A percentile compares a stretch with the other conserved stretches of the same genome.
phyloP scores from a whole-genome alignment of 2,888 invertebrate genomes.

The Cephus rjabovi region DNA sequence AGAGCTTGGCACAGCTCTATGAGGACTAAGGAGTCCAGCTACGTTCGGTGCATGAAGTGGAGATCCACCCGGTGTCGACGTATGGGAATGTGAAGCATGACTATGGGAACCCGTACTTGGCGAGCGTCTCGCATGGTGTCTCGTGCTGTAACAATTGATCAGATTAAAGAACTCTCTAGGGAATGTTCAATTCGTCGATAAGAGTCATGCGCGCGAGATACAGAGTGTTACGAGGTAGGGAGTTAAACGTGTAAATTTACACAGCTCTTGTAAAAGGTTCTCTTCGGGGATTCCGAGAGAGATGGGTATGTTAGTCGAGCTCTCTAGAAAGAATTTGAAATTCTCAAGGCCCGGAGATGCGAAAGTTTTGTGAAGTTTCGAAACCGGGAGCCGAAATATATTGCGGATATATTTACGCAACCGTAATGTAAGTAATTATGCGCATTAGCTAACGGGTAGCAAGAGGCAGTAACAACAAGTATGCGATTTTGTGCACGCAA shows the following conservation, averaged over 20 bases:
- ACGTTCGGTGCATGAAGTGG: slow-evolving; percentile 56
- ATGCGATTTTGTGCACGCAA: slow-evolving; percentile 2
- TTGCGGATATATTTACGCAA: background rate
- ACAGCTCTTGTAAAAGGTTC: background rate
- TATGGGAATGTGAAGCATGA: slow-evolving; percentile 55
- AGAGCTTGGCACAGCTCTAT: slow-evolving; percentile 52
- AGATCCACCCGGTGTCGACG: slow-evolving; percentile 56
- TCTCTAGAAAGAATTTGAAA: background rate
- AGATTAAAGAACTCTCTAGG: background rate
- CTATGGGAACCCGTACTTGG: slow-evolving; percentile 58
- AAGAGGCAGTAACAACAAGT: background rate
- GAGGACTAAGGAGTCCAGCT: slow-evolving; percentile 54
- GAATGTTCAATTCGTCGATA: background rate
- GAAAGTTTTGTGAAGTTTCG: background rate
- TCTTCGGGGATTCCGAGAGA: background rate
- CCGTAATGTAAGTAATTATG: background rate
- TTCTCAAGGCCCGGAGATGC: background rate
- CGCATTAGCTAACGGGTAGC: background rate
- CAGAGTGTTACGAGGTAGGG: background rate
- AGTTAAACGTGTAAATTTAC: background rate
- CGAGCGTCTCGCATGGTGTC: slow-evolving; percentile 59
- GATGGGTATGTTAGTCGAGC: background rate
- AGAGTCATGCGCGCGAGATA: background rate
- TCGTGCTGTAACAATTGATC: slow-evolving; percentile 40
- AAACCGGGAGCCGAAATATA: background rate